phyloP scores from a whole-genome alignment of 2,888 invertebrate species.

The Morpho helenor region DNA sequence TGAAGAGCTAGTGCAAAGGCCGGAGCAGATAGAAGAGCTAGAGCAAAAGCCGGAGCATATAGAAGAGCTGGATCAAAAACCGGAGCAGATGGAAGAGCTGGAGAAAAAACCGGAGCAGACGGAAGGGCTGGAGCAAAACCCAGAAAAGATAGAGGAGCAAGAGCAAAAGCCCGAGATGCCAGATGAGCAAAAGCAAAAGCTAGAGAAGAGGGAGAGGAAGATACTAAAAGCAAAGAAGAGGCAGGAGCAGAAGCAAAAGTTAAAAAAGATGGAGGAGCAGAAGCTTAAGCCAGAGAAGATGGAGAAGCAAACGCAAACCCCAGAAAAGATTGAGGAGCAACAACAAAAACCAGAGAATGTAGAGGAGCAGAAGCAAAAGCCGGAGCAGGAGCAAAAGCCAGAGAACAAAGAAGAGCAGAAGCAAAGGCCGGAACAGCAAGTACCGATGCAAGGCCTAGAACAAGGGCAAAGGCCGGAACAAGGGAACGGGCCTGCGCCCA shows the following conservation, averaged over 20 bases:
- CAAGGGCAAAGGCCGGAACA: slow-evolving; percentile 6
- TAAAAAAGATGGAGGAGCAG: slow-evolving; percentile 15
- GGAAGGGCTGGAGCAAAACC: too few species aligned
- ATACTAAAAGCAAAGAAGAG: too few species aligned
- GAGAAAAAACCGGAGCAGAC: too few species aligned
- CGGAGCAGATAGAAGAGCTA: too few species aligned
- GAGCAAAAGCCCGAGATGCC: slow-evolving; percentile 12
- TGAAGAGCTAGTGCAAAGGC: too few species aligned
- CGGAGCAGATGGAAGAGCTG: too few species aligned
- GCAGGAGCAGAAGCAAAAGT: background rate
- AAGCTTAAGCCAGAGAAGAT: slow-evolving; percentile 13
- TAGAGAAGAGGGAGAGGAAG: background rate
- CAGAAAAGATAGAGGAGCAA: slow-evolving; percentile 23
- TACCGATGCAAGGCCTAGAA: slow-evolving; percentile 26
- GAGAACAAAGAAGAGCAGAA: background rate
- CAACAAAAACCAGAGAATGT: slow-evolving; percentile 10
- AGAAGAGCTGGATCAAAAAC: too few species aligned
- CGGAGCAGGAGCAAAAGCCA: slow-evolving; percentile 27
- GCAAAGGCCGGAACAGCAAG: slow-evolving; percentile 26
- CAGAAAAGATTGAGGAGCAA: slow-evolving; percentile 24
- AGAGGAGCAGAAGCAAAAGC: background rate
- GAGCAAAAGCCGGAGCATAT: too few species aligned
- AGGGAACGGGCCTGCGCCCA: background rate
- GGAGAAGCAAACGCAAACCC: slow-evolving; percentile 24
- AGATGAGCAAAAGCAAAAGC: background rate